Percentiles rank a stretch among this genome's conserved stretches.
phyloP scores from a whole-genome alignment of 1,140 invertebrate species.

The Drosophila gunungcola region DNA sequence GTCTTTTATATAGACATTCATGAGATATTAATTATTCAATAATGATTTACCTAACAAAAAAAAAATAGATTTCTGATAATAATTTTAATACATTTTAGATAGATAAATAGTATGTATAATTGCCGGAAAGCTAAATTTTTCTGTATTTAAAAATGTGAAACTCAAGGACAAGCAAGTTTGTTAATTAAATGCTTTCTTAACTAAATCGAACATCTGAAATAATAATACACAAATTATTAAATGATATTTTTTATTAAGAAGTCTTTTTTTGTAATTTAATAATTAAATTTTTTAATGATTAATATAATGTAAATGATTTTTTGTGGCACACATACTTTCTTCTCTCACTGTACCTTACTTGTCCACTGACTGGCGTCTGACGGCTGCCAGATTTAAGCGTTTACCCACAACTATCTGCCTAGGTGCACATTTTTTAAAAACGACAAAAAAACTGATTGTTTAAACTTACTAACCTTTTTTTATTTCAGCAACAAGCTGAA shows the following conservation, averaged over 20 bases:
- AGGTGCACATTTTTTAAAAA: slow-evolving; percentile 26
- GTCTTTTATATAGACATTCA: not conserved
- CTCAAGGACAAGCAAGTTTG: too few species aligned
- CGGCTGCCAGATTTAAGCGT: slow-evolving; percentile 62
- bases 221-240: not conserved
- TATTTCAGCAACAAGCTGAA: slow-evolving; percentile 78
- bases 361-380: slow-evolving; percentile 64
- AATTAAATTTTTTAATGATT: too few species aligned
- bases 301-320: not conserved
- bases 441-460: slow-evolving; percentile 65
- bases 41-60: too few species aligned
- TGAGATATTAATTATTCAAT: too few species aligned
- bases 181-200: too few species aligned
- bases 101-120: too few species aligned
- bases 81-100: too few species aligned
- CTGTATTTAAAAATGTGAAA: too few species aligned
- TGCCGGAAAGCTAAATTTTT: too few species aligned
- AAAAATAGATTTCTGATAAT: too few species aligned
- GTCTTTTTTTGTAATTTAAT: not conserved
- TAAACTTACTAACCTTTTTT: slow-evolving; percentile 41
- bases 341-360: slow-evolving; percentile 36
- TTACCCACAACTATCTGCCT: slow-evolving; percentile 56
- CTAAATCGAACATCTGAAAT: too few species aligned
- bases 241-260: not conserved
- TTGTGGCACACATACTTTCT: not conserved